Conservation (phyloP, 2,888 invertebrate genomes). For the Leptarthrus brevirostris region DNA sequence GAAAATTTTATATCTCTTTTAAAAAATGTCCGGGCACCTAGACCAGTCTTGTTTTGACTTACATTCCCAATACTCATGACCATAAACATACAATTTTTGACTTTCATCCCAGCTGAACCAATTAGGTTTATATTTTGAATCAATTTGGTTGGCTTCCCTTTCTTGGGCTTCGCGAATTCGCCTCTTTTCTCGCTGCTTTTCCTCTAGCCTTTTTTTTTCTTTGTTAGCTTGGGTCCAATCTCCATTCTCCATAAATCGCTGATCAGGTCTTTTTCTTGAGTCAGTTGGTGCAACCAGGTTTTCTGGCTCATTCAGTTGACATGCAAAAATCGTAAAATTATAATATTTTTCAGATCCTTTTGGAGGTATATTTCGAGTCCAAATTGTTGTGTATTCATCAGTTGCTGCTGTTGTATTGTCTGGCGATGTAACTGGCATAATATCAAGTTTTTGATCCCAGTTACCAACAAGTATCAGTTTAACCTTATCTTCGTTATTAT, state of each 20-base stretch:
- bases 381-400: slow-evolving; percentile 78
- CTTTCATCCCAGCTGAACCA: slow-evolving; percentile 83
- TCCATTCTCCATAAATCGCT: slow-evolving; percentile 93
- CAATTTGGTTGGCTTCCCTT: slow-evolving; percentile 70
- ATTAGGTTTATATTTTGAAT: slow-evolving; percentile 77
- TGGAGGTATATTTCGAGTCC: slow-evolving; percentile 83
- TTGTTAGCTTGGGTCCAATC: slow-evolving; percentile 87
- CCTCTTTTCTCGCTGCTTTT: slow-evolving; percentile 86
- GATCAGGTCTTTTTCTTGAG: slow-evolving; percentile 89
- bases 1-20: slow-evolving; percentile 8
- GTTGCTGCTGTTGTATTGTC: slow-evolving; percentile 67
- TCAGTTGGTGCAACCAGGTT: slow-evolving; percentile 92
- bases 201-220: slow-evolving; percentile 84
- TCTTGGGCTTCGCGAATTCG: slow-evolving; percentile 81
- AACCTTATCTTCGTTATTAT: slow-evolving; percentile 75
- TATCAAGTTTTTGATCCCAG: slow-evolving; percentile 94
- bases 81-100: slow-evolving; percentile 79
- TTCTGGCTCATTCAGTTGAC: slow-evolving; percentile 93
- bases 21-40: slow-evolving; percentile 82
- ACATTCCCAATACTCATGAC: slow-evolving; percentile 88
- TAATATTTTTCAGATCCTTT: slow-evolving; percentile 76
- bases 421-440: slow-evolving; percentile 81
- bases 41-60: slow-evolving; percentile 88
- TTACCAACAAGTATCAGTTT: slow-evolving; percentile 80
- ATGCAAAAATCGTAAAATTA: slow-evolving; percentile 90